These are phyloP conservation scores for Vanessa cardui DNA, from an alignment of 2,888 invertebrate genomes.

Conservation along the genomic window DNA sequence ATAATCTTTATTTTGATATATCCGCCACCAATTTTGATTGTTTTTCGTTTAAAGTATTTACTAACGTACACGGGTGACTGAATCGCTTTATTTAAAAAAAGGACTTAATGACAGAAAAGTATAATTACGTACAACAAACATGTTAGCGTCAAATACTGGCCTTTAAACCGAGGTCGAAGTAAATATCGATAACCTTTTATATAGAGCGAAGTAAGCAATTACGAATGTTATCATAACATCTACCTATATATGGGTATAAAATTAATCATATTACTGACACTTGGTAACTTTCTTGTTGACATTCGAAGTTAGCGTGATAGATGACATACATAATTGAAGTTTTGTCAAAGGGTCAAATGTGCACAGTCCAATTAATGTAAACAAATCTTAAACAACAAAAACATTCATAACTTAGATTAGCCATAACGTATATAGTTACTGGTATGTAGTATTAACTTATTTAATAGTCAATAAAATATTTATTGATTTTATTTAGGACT, in stretches of 20 bases:
- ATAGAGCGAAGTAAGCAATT: slow-evolving; percentile 9
- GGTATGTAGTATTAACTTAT: too few species aligned
- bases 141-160: slow-evolving; percentile 10
- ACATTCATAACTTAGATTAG: slow-evolving; percentile 7
- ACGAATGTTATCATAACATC: slow-evolving; percentile 9
- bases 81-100: too few species aligned
- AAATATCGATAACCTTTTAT: slow-evolving; percentile 30
- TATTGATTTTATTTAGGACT: too few species aligned
- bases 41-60: neutral
- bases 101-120: too few species aligned
- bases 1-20: neutral
- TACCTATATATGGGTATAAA: slow-evolving; percentile 3
- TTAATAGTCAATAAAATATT: too few species aligned
- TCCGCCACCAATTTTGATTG: neutral
- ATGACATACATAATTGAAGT: neutral
- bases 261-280: slow-evolving; percentile 1
- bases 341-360: slow-evolving; percentile 4
- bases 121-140: neutral
- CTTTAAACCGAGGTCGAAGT: slow-evolving; percentile 23
- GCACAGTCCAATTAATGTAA: slow-evolving; percentile 1
- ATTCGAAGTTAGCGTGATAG: neutral
- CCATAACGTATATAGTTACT: neutral
- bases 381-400: neutral
- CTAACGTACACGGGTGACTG: too few species aligned
- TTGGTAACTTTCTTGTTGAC: neutral